Evolutionary conservation across 1,140 invertebrate species (phyloP).

Genomic region (Brachionus calyciflorus): DNA sequence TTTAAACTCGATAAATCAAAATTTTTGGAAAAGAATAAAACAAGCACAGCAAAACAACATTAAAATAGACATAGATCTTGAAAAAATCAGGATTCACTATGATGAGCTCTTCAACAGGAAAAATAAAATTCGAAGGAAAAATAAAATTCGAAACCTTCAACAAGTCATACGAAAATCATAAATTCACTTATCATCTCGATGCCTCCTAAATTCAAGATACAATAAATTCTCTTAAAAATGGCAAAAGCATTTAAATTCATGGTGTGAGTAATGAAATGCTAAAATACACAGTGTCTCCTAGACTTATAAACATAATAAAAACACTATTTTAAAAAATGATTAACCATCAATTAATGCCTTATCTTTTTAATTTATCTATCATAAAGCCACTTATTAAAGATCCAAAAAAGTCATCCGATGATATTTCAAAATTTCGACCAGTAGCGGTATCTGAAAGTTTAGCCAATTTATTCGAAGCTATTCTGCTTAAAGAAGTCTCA

Average conservation of each 20-base stretch:
- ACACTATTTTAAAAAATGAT: not conserved
- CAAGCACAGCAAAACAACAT: not conserved
- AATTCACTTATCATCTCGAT: too few relatives aligned
- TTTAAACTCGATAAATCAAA: too few relatives aligned
- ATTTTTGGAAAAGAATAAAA: too few relatives aligned
- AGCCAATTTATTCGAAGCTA: too few relatives aligned
- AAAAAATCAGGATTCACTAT: not conserved
- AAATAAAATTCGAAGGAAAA: not conserved
- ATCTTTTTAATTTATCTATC: too few relatives aligned
- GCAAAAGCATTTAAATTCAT: not conserved
- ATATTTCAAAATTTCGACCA: not conserved
- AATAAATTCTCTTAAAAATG: not conserved
- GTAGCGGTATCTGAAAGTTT: too few relatives aligned
- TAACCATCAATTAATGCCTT: too few relatives aligned
- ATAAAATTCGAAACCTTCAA: not conserved
- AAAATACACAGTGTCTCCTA: not conserved
- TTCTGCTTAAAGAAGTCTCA: too few relatives aligned
- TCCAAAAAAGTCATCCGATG: not conserved
- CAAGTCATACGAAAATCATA: too few relatives aligned
- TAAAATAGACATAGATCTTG: not conserved
- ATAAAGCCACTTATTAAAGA: constrained; percentile 16
- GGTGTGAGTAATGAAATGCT: not conserved
- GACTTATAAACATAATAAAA: not conserved
- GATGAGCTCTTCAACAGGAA: not conserved
- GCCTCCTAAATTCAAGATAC: too few relatives aligned